Evolutionary conservation across 2,113 vertebrate genomes (phyloP), one percentile per base, ranked within the genome.

Genomic region (Cavia porcellus): DNA sequence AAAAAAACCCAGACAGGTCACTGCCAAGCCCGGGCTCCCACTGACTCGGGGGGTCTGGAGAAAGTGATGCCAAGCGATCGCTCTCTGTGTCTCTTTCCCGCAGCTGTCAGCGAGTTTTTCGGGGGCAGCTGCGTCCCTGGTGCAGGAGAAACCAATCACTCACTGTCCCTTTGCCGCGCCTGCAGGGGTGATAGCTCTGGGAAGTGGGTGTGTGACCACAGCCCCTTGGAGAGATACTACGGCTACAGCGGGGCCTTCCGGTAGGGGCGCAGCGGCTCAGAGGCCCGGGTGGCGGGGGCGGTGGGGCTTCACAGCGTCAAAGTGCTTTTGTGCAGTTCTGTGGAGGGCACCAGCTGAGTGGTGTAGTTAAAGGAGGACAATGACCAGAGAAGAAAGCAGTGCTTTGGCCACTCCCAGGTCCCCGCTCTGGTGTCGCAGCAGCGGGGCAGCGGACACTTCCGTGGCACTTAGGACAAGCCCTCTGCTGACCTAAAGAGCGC

Each of bases 191-290:
- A 99, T 24, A 52, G 0, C 0, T 2, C 1, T 0, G 99, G 99
- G 74, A 22, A 97, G 4, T 92, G 98, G 35, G 98, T 98, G 89
- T 99, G 99, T 88, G 97, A 98, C 68, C 94, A 42, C 2, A 98
- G 87, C 96, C 98, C 97, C 86, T 42, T 55, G 35, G 99, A 99
- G 98, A 96, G 17, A 70, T 99, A 99, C 97, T 99, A 98, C 42
- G 98, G 98, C 97, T 99, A 99, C 91, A 98, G 98, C 7, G 99
- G 99, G 14, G 99, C 99, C 92, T 99, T 99, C 99, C 99, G 99
- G 99, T 99, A 98, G 98, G 42, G 45, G 32, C 22, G 3, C 19
- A 17, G 38, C 64, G n/a, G 72, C 42, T 45, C 68, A 19, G 7
- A 38, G n/a, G 22, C 8, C 59, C 24, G 8, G 35, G 55, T 19